Evolutionary conservation across 2,113 vertebrate genomes (phyloP).

Genomic region (Speoplatyrhinus poulsoni): DNA sequence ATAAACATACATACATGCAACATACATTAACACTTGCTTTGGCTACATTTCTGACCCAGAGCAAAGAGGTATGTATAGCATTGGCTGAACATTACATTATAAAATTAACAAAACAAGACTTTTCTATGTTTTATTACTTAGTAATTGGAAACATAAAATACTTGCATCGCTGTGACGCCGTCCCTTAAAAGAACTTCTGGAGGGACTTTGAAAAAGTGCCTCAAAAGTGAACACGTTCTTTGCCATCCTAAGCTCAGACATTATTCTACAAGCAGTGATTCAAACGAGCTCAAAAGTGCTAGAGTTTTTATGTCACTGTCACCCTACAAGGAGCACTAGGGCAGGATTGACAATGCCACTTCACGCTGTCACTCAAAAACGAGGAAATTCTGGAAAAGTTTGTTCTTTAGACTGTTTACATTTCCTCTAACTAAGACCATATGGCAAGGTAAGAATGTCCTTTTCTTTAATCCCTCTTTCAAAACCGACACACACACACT

Average conservation of each 20-base stretch:
- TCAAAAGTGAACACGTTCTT: conserved; percentile 37
- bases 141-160: conserved; percentile 34
- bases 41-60: no score
- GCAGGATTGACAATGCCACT: conserved; percentile 39
- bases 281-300: conserved; percentile 32
- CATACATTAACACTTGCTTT: no score
- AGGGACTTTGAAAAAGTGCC: conserved; percentile 32
- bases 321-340: conserved; percentile 19
- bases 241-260: conserved; percentile 56
- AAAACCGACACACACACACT: conserved; percentile 11
- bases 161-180: conserved; percentile 71
- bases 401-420: conserved; percentile 34
- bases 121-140: not conserved
- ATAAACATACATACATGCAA: no score
- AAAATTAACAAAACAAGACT: conserved; percentile 2
- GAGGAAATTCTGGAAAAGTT: not conserved
- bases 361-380: conserved; percentile 26
- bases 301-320: conserved; percentile 37
- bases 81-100: not conserved
- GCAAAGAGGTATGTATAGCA: no score
- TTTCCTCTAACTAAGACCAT: conserved; percentile 14
- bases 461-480: conserved; percentile 60
- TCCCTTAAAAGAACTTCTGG: conserved; percentile 49
- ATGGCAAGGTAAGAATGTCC: conserved; percentile 37
- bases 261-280: conserved; percentile 36